Percentiles rank a stretch among this genome's conserved stretches.
These are phyloP conservation scores for Tichodroma muraria DNA, from an alignment of 2,113 vertebrate species.

Conservation along the genomic window DNA sequence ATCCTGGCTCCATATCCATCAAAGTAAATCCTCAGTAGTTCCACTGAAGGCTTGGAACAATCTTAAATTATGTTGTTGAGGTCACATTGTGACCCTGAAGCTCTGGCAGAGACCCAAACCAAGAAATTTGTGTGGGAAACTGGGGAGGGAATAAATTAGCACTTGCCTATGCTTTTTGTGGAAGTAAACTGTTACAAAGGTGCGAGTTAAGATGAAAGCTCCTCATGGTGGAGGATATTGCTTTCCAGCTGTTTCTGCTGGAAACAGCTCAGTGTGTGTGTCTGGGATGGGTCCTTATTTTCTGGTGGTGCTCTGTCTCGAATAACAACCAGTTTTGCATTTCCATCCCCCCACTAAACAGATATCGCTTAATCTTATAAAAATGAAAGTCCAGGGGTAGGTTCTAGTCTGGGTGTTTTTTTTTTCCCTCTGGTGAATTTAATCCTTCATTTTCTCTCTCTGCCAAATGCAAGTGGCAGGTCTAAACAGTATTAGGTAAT, in stretches of 20 bases:
- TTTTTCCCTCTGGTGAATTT: background rate
- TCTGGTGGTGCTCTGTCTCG: background rate
- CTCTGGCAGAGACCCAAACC: conserved; percentile 33
- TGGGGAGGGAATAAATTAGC: conserved; percentile 9
- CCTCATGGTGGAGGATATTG: background rate
- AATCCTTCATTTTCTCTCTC: conserved; percentile 59
- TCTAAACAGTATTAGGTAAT: conserved; percentile 68
- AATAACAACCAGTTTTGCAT: conserved; percentile 29
- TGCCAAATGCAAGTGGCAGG: conserved; percentile 40
- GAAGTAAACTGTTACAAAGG: conserved; percentile 24
- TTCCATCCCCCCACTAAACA: background rate
- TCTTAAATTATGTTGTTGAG: conserved; percentile 14
- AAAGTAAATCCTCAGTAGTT: conserved; percentile 18
- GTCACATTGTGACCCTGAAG: conserved; percentile 36
- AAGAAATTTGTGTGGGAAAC: conserved; percentile 8
- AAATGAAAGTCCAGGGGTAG: background rate
- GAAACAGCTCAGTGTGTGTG: background rate
- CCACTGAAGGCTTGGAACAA: background rate
- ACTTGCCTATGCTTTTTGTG: background rate
- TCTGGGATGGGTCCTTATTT: background rate
- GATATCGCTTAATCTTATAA: background rate
- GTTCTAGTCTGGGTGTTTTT: background rate
- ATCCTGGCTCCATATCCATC: background rate
- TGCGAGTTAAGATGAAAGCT: conserved; percentile 17
- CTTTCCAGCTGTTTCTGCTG: conserved; percentile 15